Evolutionary conservation across 1,140 invertebrate species (phyloP), one percentile per base, ranked within the genome.

Genomic region (Aphidius ervi): DNA sequence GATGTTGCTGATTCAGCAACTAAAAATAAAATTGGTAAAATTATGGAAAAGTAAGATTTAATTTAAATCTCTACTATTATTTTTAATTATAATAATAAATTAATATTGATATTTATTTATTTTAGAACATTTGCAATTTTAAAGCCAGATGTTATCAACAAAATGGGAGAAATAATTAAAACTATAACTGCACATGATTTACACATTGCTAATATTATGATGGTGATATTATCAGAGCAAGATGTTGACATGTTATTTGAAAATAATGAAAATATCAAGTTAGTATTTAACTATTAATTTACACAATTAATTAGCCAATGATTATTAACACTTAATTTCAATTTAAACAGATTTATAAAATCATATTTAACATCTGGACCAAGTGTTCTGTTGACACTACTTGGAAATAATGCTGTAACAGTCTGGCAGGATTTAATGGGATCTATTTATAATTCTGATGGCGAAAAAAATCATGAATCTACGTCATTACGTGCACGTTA

Each of bases 1-100:
- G 88, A 89, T 76, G 94, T 88, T 80, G 91, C 84, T 4, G 90
- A 94, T 79, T 84, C 81, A 59, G 69, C 73, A 37, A 89, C 88
- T 0, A 84, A 79, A 68, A 82, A 77, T 65, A 84, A 81, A 69
- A 72, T 89, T 52, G 81, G 82, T 10, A 81, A 78, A 64, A 79
- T 82, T 68, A 78, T 85, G 60, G 79, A 87, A 76, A 83, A 83
- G 87, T 88, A 78, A 76, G 41, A 42, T 50, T 10, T 6, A 37
- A 37, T 20, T 4, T 37, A 56, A 53, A 54, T 37, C 46, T 47
- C 45, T 46, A 47, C 46, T 9, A 20, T 49, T 41, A 39, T 40
- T 56, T 56, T 23, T 43, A 48, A 37, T 40, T 63, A 37, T 57
- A 52, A 46, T 45, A 54, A 39, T 9, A 48, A 47, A 52, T 58